Evolutionary conservation across 2,888 invertebrate genomes (phyloP).

Genomic region (Tromatobia lineatoria): DNA sequence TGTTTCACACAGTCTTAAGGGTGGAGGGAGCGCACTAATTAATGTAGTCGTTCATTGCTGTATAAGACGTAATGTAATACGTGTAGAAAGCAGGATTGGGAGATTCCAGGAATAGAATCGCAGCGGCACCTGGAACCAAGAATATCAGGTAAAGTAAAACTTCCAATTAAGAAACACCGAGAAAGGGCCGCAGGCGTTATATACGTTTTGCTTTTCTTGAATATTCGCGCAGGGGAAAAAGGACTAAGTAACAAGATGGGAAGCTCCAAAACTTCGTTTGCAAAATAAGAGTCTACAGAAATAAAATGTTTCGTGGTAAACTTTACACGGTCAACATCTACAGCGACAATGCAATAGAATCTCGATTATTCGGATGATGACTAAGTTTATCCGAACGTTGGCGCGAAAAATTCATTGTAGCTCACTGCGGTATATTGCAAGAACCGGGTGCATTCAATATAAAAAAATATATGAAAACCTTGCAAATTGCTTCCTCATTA

Average conservation of each 20-base stretch:
- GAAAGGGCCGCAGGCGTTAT: not conserved
- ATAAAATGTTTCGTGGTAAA: too few species aligned
- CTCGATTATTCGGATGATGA: too few species aligned
- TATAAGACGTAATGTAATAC: conserved; percentile 1
- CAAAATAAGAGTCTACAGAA: not conserved
- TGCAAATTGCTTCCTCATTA: too few species aligned
- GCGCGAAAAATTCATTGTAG: too few species aligned
- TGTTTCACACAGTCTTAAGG: not conserved
- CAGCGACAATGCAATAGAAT: too few species aligned
- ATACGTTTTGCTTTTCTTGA: not conserved
- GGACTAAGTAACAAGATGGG: not conserved
- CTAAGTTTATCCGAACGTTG: too few species aligned
- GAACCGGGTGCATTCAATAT: too few species aligned
- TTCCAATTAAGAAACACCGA: conserved; percentile 1
- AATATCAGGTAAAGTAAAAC: not conserved
- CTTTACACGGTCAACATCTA: too few species aligned
- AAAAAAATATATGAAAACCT: too few species aligned
- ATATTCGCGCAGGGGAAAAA: not conserved
- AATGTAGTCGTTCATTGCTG: not conserved
- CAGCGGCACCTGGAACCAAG: not conserved
- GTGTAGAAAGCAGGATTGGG: not conserved
- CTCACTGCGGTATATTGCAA: too few species aligned
- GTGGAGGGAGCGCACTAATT: conserved; percentile 1
- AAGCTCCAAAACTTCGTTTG: not conserved
- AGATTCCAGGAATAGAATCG: not conserved